These are phyloP conservation scores for Leucophenga montana DNA, from an alignment of 2,888 invertebrate genomes.

Conservation along the genomic window DNA sequence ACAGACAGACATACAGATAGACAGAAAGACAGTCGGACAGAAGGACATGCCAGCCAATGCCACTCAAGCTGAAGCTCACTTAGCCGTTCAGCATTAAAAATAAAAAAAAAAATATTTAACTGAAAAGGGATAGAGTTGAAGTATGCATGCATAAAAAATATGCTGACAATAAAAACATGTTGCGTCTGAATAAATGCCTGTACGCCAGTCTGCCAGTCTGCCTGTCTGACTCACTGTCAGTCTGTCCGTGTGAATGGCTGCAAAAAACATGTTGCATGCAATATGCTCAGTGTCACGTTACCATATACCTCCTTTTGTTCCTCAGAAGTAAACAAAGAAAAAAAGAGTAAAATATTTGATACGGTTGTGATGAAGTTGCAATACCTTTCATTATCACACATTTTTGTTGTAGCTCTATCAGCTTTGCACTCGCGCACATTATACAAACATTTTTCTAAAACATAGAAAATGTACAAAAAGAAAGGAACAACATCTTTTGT, in stretches of 20 bases:
- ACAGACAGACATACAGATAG: slow-evolving; percentile 28
- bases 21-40: neutral
- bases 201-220: neutral
- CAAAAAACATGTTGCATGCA: slow-evolving; percentile 61
- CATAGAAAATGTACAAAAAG: too few relatives aligned
- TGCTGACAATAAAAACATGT: slow-evolving; percentile 65
- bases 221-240: slow-evolving; percentile 22
- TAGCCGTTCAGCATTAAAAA: slow-evolving; percentile 2
- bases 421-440: too few relatives aligned
- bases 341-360: too few relatives aligned
- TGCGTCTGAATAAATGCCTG: slow-evolving; percentile 31
- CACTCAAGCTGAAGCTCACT: slow-evolving; percentile 45
- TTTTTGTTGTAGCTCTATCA: too few relatives aligned
- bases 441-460: too few relatives aligned
- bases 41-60: slow-evolving; percentile 48
- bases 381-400: too few relatives aligned
- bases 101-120: neutral
- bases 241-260: slow-evolving; percentile 46
- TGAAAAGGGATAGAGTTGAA: neutral
- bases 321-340: too few relatives aligned
- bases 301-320: too few relatives aligned
- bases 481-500: too few relatives aligned
- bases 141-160: slow-evolving; percentile 53
- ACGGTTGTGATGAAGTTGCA: too few relatives aligned
- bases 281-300: slow-evolving; percentile 3